Base-by-base conservation (phyloP, 2,888 invertebrate species). In the Rhagophthalmus giganteus region DNA sequence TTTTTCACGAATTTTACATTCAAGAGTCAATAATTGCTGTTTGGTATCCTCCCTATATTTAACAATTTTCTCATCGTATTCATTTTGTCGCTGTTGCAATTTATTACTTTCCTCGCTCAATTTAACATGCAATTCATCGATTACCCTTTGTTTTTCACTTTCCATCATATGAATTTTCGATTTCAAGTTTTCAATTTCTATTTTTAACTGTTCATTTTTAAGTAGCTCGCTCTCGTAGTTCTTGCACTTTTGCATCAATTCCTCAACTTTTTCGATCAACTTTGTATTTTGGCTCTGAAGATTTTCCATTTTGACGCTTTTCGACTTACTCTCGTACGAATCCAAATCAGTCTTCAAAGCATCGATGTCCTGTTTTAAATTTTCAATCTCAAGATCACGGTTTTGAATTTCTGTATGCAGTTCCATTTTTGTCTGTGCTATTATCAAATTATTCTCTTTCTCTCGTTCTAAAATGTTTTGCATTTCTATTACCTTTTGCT, bases 41-140 rank as follows among this genome's bases (percentile, higher is more conserved):
- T 71, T 72, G 0, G 72, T 65, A 10, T 78, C 76, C 31, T 76
- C 78, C 66, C 80, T 75, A 61, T 78, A 75, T 15, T 67, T 72
- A 66, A 74, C 74, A 45, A 71, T 74, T 57, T 79, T 77, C 41
- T 76, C 59, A 57, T 80, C 78, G 58, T 71, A 74, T 12, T 76
- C 68, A 20, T 75, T 56, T 54, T 76, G 74, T 58, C 80, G 78
- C 54, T 75, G 73, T 57, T 80, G 31, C 50, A 55, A 10, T 57
- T 51, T 49, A 56, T 46, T 4, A 47, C 51, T 51, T n/a, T 53
- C 42, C 14, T 62, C 45, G 5, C 30, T 34, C 13, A 52, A 35
- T 13, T 56, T 53, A 41, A 62, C 28, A 37, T 48, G 12, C 1
- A 44, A 10, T 25, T 44, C 7, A 14, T 35, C 10, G 9, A 33